Conservation (phyloP, 2,113 vertebrate species). For the Crotalus horridus region DNA sequence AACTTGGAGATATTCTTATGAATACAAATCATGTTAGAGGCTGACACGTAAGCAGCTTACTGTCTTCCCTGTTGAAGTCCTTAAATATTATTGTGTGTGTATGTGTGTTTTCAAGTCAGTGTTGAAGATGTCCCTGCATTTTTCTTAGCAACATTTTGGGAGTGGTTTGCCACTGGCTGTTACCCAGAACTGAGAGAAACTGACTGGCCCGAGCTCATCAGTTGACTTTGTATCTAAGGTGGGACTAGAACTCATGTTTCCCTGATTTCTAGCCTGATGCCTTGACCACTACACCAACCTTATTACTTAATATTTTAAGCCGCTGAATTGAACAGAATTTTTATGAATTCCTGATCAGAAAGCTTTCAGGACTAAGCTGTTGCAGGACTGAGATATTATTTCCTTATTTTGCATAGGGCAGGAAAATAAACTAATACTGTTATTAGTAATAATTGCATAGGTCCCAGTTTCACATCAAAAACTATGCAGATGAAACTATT, state of each 20-base stretch:
- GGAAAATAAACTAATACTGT: not conserved
- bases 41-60: not conserved
- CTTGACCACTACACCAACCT: not conserved
- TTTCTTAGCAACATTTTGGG: not conserved
- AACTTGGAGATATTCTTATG: not conserved
- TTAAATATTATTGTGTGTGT: not conserved
- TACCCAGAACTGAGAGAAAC: not conserved
- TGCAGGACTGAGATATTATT: not conserved
- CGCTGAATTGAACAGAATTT: not conserved
- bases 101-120: not conserved
- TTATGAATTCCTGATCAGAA: not conserved
- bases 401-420: not conserved
- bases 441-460: not conserved
- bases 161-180: not conserved
- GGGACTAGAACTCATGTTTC: not conserved
- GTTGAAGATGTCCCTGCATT: not conserved
- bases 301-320: not conserved
- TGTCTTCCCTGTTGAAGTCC: not conserved
- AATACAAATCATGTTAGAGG: not conserved
- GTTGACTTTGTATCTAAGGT: not conserved
- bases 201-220: not conserved
- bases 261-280: not conserved
- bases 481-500: not conserved
- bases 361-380: not conserved
- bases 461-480: not conserved